These are phyloP conservation scores for Lamellibrachia luymesi DNA, from an alignment of 1,140 invertebrate species.

Conservation along the genomic window DNA sequence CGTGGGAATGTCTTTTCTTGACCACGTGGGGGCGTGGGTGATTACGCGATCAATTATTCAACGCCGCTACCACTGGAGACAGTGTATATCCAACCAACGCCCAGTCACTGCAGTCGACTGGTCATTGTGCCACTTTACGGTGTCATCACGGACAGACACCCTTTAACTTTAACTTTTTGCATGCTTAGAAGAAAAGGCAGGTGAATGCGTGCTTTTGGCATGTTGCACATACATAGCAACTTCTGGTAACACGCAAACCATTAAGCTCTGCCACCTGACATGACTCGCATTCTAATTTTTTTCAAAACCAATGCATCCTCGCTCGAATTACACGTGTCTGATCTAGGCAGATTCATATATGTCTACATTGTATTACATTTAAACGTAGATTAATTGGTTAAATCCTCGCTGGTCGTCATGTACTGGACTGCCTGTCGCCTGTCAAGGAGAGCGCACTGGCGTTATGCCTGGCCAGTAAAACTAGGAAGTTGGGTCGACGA, in stretches of 20 bases:
- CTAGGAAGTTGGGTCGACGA: no score
- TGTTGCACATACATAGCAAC: not conserved
- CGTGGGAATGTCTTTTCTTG: not conserved
- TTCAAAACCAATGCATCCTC: no score
- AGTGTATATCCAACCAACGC: not conserved
- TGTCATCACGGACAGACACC: not conserved
- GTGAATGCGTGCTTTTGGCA: not conserved
- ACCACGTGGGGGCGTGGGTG: not conserved
- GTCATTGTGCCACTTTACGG: not conserved
- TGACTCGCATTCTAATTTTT: no score
- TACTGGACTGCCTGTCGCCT: no score
- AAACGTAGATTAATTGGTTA: no score
- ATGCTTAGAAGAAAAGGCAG: not conserved
- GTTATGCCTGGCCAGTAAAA: no score
- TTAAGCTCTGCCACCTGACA: no score
- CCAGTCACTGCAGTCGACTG: not conserved
- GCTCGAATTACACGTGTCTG: no score
- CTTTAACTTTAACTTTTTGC: not conserved
- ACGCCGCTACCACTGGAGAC: not conserved
- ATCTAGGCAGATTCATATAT: no score
- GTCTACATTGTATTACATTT: no score
- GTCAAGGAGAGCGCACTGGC: no score
- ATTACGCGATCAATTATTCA: slow-evolving; percentile 1
- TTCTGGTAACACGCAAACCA: not conserved
- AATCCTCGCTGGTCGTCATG: no score